phyloP scores from a whole-genome alignment of 2,888 invertebrate species.

The Amphipoea lucens region DNA sequence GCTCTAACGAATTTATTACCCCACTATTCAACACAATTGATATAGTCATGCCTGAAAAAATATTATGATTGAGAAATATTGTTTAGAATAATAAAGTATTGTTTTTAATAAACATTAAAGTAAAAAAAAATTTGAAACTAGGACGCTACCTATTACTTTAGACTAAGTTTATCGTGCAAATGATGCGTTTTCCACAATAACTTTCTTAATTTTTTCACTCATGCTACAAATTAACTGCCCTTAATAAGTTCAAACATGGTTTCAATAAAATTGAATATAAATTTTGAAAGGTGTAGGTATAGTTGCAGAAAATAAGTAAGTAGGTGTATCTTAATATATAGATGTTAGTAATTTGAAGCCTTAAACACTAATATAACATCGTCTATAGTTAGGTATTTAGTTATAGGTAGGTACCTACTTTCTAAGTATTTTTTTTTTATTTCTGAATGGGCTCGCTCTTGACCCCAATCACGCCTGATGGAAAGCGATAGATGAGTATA shows the following conservation, averaged over 20 bases:
- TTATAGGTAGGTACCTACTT: not conserved
- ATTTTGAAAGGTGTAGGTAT: too few relatives aligned
- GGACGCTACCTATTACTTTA: not conserved
- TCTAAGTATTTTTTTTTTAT: not conserved
- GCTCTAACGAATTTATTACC: slow-evolving; percentile 78
- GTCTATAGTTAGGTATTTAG: not conserved
- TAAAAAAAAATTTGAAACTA: not conserved
- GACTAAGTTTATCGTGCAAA: not conserved
- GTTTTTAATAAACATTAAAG: not conserved
- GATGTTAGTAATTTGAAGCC: not conserved
- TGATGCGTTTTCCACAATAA: not conserved
- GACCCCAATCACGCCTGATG: too few relatives aligned
- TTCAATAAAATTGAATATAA: not conserved
- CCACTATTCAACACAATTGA: slow-evolving; percentile 59
- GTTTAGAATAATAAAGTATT: slow-evolving; percentile 5
- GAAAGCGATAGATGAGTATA: too few relatives aligned
- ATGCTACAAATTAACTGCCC: not conserved
- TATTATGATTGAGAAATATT: slow-evolving; percentile 34
- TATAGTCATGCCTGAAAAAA: slow-evolving; percentile 58
- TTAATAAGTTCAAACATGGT: not conserved
- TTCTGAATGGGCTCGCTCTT: too few relatives aligned
- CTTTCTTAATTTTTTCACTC: not conserved
- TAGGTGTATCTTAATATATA: not conserved
- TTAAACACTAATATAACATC: not conserved
- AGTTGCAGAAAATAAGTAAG: not conserved